Base-by-base conservation (phyloP, 37 sponge, comb jelly and placozoan genomes). In the Mnemiopsis leidyi region DNA sequence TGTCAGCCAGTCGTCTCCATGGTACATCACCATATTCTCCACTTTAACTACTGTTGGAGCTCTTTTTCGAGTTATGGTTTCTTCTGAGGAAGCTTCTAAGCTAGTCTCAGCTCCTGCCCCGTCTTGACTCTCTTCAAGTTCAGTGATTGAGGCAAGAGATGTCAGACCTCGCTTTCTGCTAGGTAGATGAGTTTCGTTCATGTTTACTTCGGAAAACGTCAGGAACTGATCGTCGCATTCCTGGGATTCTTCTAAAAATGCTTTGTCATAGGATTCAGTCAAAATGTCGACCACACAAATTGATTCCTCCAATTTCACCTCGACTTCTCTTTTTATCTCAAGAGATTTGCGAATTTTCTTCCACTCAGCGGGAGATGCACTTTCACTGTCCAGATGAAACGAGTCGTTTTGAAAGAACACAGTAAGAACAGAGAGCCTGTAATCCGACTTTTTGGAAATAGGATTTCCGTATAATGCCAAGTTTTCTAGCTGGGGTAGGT, bases 1-100 rank as follows among this genome's bases (percentile, higher is more conserved):
- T 2, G 35, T 7, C 7, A 82, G 23, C 82, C 82, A 82, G 30
- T 82, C 32, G 82, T 82, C 82, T 7, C 82, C 82, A 23, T 82
- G 23, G 23, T 13, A 20, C 23, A 20, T 82, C 0, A 82, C 23
- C 35, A 82, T 31, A 5, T 82, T 34, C 38, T 34, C 82, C 37
- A 82, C 38, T 3, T 71, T 25, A 5, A 23, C 29, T 29, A 71
- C n/a, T n/a, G 73, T 71, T 5, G 61, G 61, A 13, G 61, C 61
- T 48, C 61, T 48, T 25, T 71, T 18, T 5, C 30, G 25, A 2
- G 73, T 29, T 7, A 82, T 3, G 9, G 23, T 34, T 5, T 82
- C 82, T 9, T 82, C 37, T 23, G 21, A 9, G 7, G 76, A 25
- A 16, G 7, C 26, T 25, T 28, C 9, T 23, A 25, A 23, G 26